Conservation (phyloP, 2,113 vertebrate genomes). For the Rhombomys opimus region DNA sequence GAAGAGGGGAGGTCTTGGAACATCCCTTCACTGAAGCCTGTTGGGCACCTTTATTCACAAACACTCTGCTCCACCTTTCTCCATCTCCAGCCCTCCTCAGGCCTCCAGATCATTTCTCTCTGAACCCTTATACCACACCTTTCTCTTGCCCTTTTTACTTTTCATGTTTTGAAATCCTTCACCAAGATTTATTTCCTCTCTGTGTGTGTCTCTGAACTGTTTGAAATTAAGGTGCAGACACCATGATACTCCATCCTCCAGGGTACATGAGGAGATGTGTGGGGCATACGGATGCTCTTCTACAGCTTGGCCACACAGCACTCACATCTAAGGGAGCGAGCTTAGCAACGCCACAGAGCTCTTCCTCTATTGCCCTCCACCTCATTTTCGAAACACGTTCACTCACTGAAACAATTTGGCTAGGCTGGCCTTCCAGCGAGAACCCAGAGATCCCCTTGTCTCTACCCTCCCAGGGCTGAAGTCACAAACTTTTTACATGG, state of each 20-base stretch:
- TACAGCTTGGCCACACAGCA: background rate
- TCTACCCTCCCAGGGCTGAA: background rate
- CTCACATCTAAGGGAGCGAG: background rate
- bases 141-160: background rate
- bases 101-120: background rate
- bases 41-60: background rate
- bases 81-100: background rate
- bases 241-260: background rate
- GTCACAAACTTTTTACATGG: background rate
- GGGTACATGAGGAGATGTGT: background rate
- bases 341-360: background rate
- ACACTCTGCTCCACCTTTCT: background rate
- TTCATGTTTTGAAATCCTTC: constrained; percentile 46
- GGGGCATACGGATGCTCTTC: background rate
- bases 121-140: background rate
- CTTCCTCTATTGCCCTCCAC: background rate
- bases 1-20: background rate
- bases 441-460: background rate
- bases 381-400: background rate
- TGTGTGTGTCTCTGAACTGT: background rate
- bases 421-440: too few relatives aligned
- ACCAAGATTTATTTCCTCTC: background rate
- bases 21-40: background rate
- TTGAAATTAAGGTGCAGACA: constrained; percentile 43
- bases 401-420: background rate